phyloP scores from a whole-genome alignment of 2,113 vertebrate genomes.

The Cheirogaleus medius region DNA sequence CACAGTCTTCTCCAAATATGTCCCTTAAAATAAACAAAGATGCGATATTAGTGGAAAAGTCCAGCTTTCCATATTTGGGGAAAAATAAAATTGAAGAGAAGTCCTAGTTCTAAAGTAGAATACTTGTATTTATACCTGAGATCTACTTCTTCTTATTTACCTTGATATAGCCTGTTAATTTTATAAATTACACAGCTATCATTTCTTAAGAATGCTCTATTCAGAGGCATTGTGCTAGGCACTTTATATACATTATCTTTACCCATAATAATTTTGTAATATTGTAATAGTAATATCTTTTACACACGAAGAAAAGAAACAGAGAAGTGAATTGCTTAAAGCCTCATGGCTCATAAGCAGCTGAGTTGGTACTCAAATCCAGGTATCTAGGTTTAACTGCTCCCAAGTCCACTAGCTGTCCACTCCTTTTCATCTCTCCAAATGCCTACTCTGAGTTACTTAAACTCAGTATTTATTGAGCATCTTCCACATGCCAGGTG shows the following conservation, averaged over 20 bases:
- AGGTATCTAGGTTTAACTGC: too few relatives aligned
- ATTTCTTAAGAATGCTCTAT: neutral
- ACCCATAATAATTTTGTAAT: neutral
- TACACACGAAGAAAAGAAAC: neutral
- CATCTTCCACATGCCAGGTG: neutral
- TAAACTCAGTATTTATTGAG: neutral
- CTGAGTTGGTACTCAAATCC: neutral
- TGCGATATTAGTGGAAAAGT: neutral
- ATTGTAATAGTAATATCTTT: neutral
- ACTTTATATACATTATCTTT: neutral
- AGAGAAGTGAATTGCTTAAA: neutral
- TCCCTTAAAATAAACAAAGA: constrained; percentile 85
- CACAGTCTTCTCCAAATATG: constrained; percentile 96
- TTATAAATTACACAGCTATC: neutral
- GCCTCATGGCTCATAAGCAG: accelerated
- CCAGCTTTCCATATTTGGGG: neutral
- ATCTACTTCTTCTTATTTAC: neutral
- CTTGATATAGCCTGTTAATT: neutral
- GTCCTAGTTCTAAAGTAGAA: neutral
- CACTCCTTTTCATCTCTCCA: neutral
- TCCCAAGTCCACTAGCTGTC: neutral
- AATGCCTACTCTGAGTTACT: neutral
- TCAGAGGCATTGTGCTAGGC: neutral
- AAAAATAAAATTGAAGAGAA: neutral
- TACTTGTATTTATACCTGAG: neutral